Evolutionary conservation across 1,140 invertebrate species (phyloP), one percentile per base, ranked within the genome.

Genomic region (Hormaphis cornu): DNA sequence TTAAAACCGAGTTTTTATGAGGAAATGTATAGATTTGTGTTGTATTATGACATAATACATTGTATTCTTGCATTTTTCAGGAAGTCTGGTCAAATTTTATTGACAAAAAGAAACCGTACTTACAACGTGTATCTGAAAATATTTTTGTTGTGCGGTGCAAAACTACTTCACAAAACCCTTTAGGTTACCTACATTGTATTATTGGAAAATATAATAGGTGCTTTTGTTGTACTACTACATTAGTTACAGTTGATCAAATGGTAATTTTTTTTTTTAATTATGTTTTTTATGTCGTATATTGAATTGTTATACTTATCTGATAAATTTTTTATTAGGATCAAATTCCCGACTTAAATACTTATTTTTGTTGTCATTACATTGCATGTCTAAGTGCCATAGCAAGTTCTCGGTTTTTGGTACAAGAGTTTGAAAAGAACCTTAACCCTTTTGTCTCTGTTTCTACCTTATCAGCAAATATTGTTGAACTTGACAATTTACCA

Each of bases 81-180:
- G 84, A 87, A 76, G 84, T 83, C 12, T 80, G 82, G 22, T 33
- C 24, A 33, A 66, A 66, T 66, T 66, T 48, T 35, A 30, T 66
- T 86, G 85, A 22, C 35, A 66, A 66, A 3, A 66, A 66, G 50
- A 66, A 66, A 24, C 85, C 86, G 2, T 76, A 90, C 14, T 87
- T 91, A 10, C 89, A 91, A 76, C 81, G 88, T 74, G 84, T 90
- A 24, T 87, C 88, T 1, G 88, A 87, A 77, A 84, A 84, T 73
- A 85, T 87, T 37, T 87, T 91, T 85, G 88, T 85, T 44, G 87
- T 90, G 0, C 89, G 87, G 76, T 89, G 87, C 76, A 85, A 87
- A 76, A 80, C 82, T 16, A 84, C 83, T 69, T 79, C 83, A 1
- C 86, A 86, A 73, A 84, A 89, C 75, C 87, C 87, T 9, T 78